These are phyloP conservation scores for Cataglyphis hispanica DNA, from an alignment of 1,140 invertebrate genomes.

Conservation along the genomic window DNA sequence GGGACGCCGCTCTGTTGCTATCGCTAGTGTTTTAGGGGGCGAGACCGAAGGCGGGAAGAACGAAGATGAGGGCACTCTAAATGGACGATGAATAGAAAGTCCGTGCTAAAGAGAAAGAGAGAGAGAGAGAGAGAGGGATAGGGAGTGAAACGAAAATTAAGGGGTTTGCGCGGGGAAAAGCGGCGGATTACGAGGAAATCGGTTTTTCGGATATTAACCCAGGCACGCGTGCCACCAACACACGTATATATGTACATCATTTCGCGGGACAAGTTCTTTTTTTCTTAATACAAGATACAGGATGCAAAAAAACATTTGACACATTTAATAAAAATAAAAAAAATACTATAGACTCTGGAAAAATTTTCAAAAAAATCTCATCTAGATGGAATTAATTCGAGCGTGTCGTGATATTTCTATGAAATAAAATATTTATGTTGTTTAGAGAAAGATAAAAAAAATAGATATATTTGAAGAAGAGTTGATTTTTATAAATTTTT, in stretches of 20 bases:
- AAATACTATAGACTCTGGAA: neutral
- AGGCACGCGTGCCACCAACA: constrained; percentile 49
- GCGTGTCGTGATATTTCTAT: constrained; percentile 13
- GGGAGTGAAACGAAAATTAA: constrained; percentile 58
- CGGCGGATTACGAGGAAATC: constrained; percentile 55
- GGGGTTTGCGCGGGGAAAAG: constrained; percentile 22
- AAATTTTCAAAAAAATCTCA: constrained; percentile 30
- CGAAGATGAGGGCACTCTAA: constrained; percentile 63
- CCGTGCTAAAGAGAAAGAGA: neutral
- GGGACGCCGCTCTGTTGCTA: constrained; percentile 66
- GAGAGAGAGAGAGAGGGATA: neutral
- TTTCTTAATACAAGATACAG: constrained; percentile 23
- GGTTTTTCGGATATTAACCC: constrained; percentile 60
- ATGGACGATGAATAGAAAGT: constrained; percentile 65
- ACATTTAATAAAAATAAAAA: constrained; percentile 26
- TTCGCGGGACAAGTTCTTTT: constrained; percentile 50
- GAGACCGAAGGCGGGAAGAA: constrained; percentile 41
- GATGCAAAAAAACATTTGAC: constrained; percentile 31
- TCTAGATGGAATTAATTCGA: constrained; percentile 29
- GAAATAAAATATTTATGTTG: constrained; percentile 15
- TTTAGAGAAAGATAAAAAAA: constrained; percentile 22
- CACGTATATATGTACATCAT: neutral
- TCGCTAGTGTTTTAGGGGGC: constrained; percentile 60
- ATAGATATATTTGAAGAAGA: neutral
- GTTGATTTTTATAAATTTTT: constrained; percentile 5